A percentile compares a stretch with the other conserved stretches of the same genome.
phyloP scores from a whole-genome alignment of 2,797 vertebrate genomes.

The Periophthalmus magnuspinnatus region DNA sequence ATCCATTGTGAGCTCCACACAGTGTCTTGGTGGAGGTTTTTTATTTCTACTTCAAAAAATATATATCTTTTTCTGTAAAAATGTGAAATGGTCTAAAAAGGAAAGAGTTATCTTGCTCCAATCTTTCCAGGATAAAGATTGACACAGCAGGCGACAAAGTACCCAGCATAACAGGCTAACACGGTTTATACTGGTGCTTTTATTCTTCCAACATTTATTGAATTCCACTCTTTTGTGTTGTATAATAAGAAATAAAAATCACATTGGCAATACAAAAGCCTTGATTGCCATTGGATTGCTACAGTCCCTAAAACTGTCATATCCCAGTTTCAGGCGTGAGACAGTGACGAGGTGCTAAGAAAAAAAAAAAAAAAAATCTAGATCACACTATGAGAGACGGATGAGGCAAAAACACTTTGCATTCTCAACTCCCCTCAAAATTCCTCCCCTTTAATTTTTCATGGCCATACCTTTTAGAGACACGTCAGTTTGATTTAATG shows the following conservation, averaged over 20 bases:
- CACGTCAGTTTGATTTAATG: constrained; percentile 76
- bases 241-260: background rate
- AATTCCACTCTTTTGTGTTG: constrained; percentile 1
- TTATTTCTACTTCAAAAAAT: background rate
- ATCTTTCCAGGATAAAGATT: constrained; percentile 2
- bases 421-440: constrained; percentile 56
- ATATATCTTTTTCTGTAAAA: background rate
- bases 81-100: background rate
- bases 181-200: background rate
- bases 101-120: background rate
- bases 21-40: background rate
- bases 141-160: background rate
- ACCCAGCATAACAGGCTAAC: background rate
- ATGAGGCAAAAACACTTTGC: constrained; percentile 30
- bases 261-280: background rate
- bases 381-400: constrained; percentile 46
- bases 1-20: background rate
- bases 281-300: constrained; percentile 13
- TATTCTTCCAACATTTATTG: background rate
- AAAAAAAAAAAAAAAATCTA: constrained; percentile 28
- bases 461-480: constrained; percentile 75
- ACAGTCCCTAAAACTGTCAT: constrained; percentile 31
- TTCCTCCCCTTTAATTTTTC: constrained; percentile 70
- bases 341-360: constrained; percentile 4
- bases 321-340: constrained; percentile 33